Conservation (phyloP, 2,797 vertebrate genomes). For the Notolabrus celidotus region DNA sequence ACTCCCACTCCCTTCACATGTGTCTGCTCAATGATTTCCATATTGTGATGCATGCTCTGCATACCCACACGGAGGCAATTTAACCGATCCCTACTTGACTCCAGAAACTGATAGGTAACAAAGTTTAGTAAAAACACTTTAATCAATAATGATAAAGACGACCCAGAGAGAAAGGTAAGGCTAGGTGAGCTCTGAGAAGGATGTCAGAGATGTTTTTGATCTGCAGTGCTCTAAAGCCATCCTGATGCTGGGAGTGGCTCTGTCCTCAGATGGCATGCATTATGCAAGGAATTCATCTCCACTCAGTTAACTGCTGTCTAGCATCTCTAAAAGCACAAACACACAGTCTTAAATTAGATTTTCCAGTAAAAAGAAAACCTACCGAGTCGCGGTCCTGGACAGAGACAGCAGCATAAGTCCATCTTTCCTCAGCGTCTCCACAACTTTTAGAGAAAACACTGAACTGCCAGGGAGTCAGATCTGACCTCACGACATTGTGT, state of each 20-base stretch:
- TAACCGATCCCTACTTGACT: not conserved
- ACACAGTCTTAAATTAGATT: not conserved
- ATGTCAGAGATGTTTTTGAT: conserved; percentile 15
- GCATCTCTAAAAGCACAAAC: conserved; percentile 24
- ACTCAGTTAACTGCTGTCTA: not conserved
- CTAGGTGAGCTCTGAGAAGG: conserved; percentile 22
- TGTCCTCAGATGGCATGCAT: conserved; percentile 33
- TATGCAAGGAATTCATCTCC: not conserved
- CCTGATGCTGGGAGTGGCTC: conserved; percentile 32
- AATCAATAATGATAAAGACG: not conserved
- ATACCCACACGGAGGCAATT: conserved; percentile 12
- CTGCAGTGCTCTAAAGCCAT: not conserved
- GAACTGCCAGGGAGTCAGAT: conserved; percentile 73
- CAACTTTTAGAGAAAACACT: conserved; percentile 75
- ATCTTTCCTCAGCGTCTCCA: conserved; percentile 71
- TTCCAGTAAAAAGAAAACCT: conserved; percentile 38
- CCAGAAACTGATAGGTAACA: not conserved
- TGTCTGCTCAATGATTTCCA: conserved; percentile 60
- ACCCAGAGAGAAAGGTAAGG: conserved; percentile 1
- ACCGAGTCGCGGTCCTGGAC: conserved; percentile 58
- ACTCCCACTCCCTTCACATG: conserved; percentile 69
- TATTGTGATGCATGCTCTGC: conserved; percentile 40
- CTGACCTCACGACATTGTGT: conserved; percentile 82
- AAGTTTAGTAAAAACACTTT: not conserved
- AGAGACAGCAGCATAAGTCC: conserved; percentile 84